Base-by-base conservation (phyloP, 2,888 invertebrate genomes). In the Epinotia ramella region DNA sequence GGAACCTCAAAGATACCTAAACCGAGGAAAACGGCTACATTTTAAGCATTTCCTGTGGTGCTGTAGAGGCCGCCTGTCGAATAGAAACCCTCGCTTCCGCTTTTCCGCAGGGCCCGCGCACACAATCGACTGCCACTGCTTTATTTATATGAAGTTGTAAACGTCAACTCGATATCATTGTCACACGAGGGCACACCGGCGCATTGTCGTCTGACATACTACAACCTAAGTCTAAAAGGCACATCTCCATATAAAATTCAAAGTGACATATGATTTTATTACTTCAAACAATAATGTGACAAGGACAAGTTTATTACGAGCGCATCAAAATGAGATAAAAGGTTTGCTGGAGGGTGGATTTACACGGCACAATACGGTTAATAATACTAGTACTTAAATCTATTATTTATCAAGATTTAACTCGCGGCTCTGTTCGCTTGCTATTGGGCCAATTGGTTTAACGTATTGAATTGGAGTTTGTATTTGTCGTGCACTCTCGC, bases 61-160 rank as follows among this genome's bases (percentile, higher is more conserved):
- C 2, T 53, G 4, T n/a, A 18, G 7, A 7, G 20, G 20, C 20
- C 53, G 53, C 7, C 6, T 53, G 13, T 53, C 53, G 16, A 53
- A n/a, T 53, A 53, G 53, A 53, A n/a, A 7, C 7, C 16, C 49
- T 53, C 53, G 53, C 73, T 66, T 13, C 40, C 70, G 33, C 75
- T 49, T 1, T 3, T 28, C 24, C 18, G 60, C n/a, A 53, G 49
- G 53, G 49, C 63, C 62, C 2, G 16, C 73, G 68, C 62, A 18
- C 65, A 20, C 40, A 16, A 57, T 40, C 67, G 40, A 59, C 69
- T 46, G 69, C 69, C 65, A 65, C 63, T 56, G 70, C 56, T 76
- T 84, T 86, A 88, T 89, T 88, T 87, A 84, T 85, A 84, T 82
- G 84, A 81, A 81, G 87, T 82, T 84, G 87, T 91, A 90, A 91